A percentile compares a stretch with the other conserved stretches of the same genome.
These are phyloP conservation scores for Carlito syrichta DNA, from an alignment of 2,113 vertebrate genomes.

Conservation along the genomic window DNA sequence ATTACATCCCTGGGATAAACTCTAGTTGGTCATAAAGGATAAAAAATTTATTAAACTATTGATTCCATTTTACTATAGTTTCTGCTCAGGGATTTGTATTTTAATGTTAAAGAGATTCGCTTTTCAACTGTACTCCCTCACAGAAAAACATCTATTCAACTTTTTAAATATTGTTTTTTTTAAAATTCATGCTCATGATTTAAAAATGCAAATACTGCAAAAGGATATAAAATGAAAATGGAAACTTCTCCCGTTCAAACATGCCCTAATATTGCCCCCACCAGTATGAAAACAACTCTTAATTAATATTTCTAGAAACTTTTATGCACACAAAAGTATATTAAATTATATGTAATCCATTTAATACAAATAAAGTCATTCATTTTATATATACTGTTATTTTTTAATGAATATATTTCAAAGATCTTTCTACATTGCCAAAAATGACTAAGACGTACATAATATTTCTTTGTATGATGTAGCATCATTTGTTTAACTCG, in stretches of 20 bases:
- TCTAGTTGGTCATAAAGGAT: constrained; percentile 15
- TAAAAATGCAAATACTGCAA: background rate
- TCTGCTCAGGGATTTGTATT: constrained; percentile 22
- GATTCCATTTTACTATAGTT: constrained; percentile 37
- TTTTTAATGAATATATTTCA: background rate
- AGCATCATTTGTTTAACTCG: background rate
- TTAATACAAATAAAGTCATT: background rate
- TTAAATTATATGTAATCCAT: background rate
- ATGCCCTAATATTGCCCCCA: background rate
- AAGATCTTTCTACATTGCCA: background rate
- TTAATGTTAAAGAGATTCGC: constrained; percentile 25
- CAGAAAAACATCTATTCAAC: background rate
- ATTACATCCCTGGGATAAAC: constrained; percentile 9
- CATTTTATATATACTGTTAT: background rate
- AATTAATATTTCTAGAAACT: background rate
- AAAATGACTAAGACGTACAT: background rate
- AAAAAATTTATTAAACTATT: constrained; percentile 47
- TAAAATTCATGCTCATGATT: background rate
- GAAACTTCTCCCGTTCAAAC: background rate
- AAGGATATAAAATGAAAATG: constrained; percentile 17
- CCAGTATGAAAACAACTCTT: background rate
- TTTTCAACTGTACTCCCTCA: background rate
- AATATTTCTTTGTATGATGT: background rate
- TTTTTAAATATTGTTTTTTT: background rate
- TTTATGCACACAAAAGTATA: background rate